phyloP scores from a whole-genome alignment of 1,140 invertebrate genomes.

The Drosophila quadrilineata region DNA sequence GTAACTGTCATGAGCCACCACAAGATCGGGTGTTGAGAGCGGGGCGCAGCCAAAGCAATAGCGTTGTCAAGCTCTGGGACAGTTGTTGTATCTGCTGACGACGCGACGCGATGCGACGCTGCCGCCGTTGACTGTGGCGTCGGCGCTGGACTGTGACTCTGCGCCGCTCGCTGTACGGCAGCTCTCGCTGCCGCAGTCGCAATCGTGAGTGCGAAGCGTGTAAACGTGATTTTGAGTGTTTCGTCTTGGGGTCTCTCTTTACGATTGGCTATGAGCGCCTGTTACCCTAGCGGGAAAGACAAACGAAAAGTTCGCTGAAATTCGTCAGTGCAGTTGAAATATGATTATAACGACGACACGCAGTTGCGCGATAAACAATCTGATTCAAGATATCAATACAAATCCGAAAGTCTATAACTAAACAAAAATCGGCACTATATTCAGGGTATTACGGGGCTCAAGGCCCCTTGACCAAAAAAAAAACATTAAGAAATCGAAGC shows the following conservation, averaged over 20 bases:
- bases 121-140: background rate
- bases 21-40: conserved; percentile 19
- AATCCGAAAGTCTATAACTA: background rate
- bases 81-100: conserved; percentile 18
- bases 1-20: conserved; percentile 36
- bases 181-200: conserved; percentile 66
- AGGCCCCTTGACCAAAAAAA: conserved; percentile 6
- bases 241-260: conserved; percentile 3
- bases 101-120: too few species aligned
- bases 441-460: background rate
- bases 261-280: conserved; percentile 19
- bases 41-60: conserved; percentile 19
- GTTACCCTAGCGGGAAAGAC: conserved; percentile 12
- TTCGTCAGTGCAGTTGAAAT: conserved; percentile 30
- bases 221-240: conserved; percentile 70
- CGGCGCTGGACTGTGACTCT: background rate
- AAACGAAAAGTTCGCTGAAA: conserved; percentile 31
- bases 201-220: conserved; percentile 79
- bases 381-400: conserved; percentile 2
- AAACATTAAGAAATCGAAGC: background rate
- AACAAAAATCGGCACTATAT: background rate
- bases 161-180: conserved; percentile 12
- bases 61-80: conserved; percentile 9
- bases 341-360: conserved; percentile 42
- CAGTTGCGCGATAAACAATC: too few species aligned